These are phyloP conservation scores for Ferdinandea cuprea DNA, from an alignment of 2,888 invertebrate species.

Conservation along the genomic window DNA sequence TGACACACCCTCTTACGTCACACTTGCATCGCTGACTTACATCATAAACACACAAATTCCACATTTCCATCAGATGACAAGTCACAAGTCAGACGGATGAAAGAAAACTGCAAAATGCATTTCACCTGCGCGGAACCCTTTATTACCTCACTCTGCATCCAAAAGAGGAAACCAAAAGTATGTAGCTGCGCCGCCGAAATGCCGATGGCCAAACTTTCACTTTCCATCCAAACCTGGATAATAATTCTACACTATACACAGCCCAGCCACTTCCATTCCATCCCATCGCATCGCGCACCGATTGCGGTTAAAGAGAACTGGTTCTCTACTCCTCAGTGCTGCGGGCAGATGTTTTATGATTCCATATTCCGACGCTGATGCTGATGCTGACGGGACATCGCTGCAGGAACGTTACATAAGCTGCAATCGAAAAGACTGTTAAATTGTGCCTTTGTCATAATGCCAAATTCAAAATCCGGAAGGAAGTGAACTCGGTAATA, in stretches of 20 bases:
- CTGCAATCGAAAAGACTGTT: background rate
- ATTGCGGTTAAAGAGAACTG: constrained; percentile 60
- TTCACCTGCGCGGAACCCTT: constrained; percentile 71
- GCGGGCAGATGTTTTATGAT: constrained; percentile 45
- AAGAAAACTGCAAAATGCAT: constrained; percentile 52
- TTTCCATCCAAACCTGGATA: constrained; percentile 44
- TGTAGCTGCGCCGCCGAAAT: constrained; percentile 23
- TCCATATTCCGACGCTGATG: background rate
- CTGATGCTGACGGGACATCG: constrained; percentile 23
- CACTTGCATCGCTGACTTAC: constrained; percentile 44
- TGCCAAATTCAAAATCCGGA: constrained; percentile 64
- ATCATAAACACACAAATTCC: constrained; percentile 49
- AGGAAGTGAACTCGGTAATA: constrained; percentile 57
- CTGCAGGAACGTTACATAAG: constrained; percentile 48
- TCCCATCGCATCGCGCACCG: background rate
- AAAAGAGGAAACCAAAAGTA: constrained; percentile 8
- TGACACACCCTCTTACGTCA: constrained; percentile 54
- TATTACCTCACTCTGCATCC: background rate
- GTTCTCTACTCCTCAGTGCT: constrained; percentile 41
- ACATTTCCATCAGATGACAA: constrained; percentile 17
- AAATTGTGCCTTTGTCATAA: constrained; percentile 59
- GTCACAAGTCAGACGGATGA: constrained; percentile 5
- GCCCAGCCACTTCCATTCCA: background rate
- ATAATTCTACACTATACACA: constrained; percentile 33
- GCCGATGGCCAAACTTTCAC: constrained; percentile 68